Evolutionary conservation across 2,113 vertebrate genomes (phyloP), one percentile per base, ranked within the genome.

Genomic region (Mugil cephalus): DNA sequence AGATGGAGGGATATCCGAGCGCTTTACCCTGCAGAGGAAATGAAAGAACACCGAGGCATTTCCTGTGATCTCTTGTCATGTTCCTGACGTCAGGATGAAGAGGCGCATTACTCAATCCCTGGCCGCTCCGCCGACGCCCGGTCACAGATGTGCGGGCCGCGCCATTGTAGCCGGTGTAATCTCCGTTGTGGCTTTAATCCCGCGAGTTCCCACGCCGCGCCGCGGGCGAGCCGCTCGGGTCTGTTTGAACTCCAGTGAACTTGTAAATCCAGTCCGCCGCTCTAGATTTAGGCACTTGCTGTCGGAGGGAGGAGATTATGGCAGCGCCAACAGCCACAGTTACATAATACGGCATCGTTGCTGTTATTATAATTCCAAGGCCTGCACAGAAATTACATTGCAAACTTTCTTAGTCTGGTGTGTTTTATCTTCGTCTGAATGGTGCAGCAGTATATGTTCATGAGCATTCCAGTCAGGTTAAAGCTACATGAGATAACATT

Each of bases 231-330:
- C 80, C 60, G 76, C 62, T 82, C 70, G 18, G 58, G 67, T 42
- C 64, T 38, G 15, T 36, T 71, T 90, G 86, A 87, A 85, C 89
- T 74, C 69, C 55, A 21, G 9, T 91, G 88, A 92, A 89, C 86
- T 89, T 80, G 24, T 91, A 92, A 93, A 15, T 79, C 79, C 62
- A 0, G 51, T 80, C 69, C 38, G 38, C 69, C 72, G 63, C 66
- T 82, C 83, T 74, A 69, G 79, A 89, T 91, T 91, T 89, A 89
- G 85, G 69, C 68, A 35, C 69, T 68, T 7, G 67, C 80, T 83
- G 80, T 82, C 74, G 55, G 72, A 65, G 73, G 66, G 69, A 52
- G 43, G 63, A 73, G 88, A 81, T 91, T 87, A 92, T 74, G 71
- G 73, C 64, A 77, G 71, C 67, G 74, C 69, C 65, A 80, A 69